phyloP scores from a whole-genome alignment of 2,888 invertebrate species.

The Clunio marinus region DNA sequence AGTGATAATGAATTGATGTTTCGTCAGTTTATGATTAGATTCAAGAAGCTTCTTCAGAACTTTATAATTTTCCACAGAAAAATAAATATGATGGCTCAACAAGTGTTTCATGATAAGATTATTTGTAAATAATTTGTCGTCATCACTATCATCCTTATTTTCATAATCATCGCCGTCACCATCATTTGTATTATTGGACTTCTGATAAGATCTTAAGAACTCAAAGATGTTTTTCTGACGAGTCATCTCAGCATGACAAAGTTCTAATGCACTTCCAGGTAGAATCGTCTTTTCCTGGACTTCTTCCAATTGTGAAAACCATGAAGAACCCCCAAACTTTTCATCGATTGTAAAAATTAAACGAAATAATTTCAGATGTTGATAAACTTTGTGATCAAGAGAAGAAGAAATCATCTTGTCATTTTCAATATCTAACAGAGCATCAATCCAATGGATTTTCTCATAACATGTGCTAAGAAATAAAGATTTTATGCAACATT shows the following conservation, averaged over 20 bases:
- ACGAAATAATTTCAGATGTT: neutral
- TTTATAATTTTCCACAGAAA: neutral
- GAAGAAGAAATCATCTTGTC: no score
- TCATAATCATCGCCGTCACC: no score
- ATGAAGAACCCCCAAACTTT: neutral
- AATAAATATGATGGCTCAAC: neutral
- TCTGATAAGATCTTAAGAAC: neutral
- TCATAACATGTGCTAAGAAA: neutral
- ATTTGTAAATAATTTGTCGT: neutral
- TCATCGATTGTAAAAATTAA: neutral
- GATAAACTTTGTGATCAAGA: neutral
- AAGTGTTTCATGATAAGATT: neutral
- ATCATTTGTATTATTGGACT: no score
- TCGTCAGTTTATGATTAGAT: neutral
- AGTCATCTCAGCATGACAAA: neutral
- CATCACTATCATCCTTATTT: neutral
- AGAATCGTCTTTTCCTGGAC: neutral
- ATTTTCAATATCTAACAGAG: neutral
- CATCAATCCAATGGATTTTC: neutral
- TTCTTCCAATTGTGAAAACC: neutral
- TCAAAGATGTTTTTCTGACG: neutral
- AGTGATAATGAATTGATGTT: neutral
- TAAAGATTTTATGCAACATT: neutral
- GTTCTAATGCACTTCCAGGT: neutral
- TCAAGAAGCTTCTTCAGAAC: neutral